Conservation (phyloP, 2,888 invertebrate species). For the Apotomis betuletana region DNA sequence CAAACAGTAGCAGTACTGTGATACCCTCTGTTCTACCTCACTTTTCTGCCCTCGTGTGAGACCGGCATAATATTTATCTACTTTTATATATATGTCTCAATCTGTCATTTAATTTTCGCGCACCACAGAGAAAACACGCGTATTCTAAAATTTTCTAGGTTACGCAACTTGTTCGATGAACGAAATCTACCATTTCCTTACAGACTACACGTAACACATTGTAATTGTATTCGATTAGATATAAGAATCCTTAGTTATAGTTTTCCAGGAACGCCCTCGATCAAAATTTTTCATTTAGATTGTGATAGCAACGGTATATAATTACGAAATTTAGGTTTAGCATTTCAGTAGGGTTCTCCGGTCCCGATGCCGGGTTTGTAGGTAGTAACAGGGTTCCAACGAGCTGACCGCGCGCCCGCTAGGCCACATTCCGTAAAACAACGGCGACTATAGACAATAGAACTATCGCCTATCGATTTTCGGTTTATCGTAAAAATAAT, state of each 20-base stretch:
- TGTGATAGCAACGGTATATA: neutral
- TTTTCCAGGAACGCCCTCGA: neutral
- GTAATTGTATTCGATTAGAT: neutral
- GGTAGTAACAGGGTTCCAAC: slow-evolving; percentile 25
- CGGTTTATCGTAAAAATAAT: slow-evolving; percentile 2
- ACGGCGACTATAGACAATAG: neutral
- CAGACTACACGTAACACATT: neutral
- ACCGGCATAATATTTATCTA: neutral
- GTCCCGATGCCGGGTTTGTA: neutral
- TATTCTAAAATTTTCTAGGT: too few relatives aligned
- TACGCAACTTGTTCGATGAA: too few relatives aligned
- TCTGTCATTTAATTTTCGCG: too few relatives aligned
- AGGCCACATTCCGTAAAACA: neutral
- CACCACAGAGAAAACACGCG: too few relatives aligned
- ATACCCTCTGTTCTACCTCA: too few relatives aligned
- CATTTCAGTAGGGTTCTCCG: neutral
- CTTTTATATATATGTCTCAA: too few relatives aligned
- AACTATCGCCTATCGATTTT: neutral
- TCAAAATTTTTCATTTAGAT: neutral
- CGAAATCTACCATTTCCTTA: neutral
- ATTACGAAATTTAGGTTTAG: neutral
- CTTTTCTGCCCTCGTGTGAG: neutral
- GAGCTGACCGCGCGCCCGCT: slow-evolving; percentile 31
- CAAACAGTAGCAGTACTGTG: too few relatives aligned
- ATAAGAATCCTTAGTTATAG: neutral